Conservation (phyloP, 2,113 vertebrate genomes). For the Brachyhypopomus gauderio region DNA sequence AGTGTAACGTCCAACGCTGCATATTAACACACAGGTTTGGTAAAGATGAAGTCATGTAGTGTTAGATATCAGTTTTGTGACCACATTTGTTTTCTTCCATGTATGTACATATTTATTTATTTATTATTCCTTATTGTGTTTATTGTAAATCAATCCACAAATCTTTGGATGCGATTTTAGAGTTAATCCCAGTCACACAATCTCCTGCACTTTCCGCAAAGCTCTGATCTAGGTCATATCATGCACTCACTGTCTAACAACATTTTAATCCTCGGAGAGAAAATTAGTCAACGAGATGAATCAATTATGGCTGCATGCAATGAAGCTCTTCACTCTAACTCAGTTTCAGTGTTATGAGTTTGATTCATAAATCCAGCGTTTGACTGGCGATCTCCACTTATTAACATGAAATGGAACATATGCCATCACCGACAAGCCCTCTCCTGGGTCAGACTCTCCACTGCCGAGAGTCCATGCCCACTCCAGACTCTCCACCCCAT, state of each 20-base stretch:
- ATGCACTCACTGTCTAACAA: constrained; percentile 5
- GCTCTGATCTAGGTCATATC: constrained; percentile 17
- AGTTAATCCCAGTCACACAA: not conserved
- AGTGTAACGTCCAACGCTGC: not conserved
- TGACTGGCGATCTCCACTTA: not conserved
- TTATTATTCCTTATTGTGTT: not conserved
- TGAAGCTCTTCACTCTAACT: constrained; percentile 19
- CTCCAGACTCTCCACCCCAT: too few species aligned
- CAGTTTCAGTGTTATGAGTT: not conserved
- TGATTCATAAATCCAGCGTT: constrained; percentile 21
- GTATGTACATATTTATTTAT: not conserved
- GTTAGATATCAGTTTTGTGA: not conserved
- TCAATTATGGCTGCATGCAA: constrained; percentile 43
- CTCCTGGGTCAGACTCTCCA: not conserved
- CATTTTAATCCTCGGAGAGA: constrained; percentile 28
- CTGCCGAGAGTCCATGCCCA: not conserved
- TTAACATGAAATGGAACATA: not conserved
- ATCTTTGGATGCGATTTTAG: not conserved
- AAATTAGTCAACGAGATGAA: constrained; percentile 34
- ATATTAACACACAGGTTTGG: not conserved
- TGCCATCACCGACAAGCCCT: not conserved
- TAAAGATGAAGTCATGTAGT: not conserved
- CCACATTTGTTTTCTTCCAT: not conserved
- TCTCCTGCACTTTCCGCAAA: constrained; percentile 1
- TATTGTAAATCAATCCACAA: not conserved